Evolutionary conservation across 2,113 vertebrate species (phyloP), one percentile per base, ranked within the genome.

Genomic region (Azemiops feae): DNA sequence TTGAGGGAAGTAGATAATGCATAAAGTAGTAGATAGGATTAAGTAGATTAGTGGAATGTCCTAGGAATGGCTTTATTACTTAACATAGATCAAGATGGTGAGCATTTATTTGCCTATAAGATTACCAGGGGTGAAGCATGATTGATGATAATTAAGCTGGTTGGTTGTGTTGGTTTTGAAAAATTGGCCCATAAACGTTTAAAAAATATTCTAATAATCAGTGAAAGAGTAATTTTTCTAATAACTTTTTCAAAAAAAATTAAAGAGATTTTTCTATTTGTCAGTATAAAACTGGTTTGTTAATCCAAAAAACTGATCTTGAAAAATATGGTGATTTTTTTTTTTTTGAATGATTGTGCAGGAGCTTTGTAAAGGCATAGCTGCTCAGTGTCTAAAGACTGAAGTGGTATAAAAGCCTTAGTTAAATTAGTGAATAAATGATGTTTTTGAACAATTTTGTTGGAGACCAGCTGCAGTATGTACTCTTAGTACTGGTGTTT

Each of bases 161-260:
- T 34, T 34, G 69, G n/a, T 34, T 81, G 1, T 39, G 16, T 81
- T 39, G n/a, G 30, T 34, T 74, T 74, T 74, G 69, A 20, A 81
- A n/a, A 47, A 58, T 54, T 55, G 43, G 27, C 16, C 54, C 25
- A 34, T n/a, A 90, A 52, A 90, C 2, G 3, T n/a, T 90, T 34
- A 23, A 93, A 74, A 50, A 94, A 87, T 87, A 91, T 94, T 85
- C 89, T 93, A 93, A 91, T 93, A 95, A 93, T 45, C 91, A 64
- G 93, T 93, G 94, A 95, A 95, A 90, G 91, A 64, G 89, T 91
- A 92, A 92, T 95, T 96, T 94, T 96, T 53, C 43, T 90, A 57
- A 95, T 93, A 93, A 81, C 93, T 96, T 88, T 81, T 34, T 74
- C 93, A 60, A 93, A 95, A 92, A 6, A 87, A 87, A 14, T n/a